phyloP scores from a whole-genome alignment of 92 coral and sea anemone species.

The Porites evermanni region DNA sequence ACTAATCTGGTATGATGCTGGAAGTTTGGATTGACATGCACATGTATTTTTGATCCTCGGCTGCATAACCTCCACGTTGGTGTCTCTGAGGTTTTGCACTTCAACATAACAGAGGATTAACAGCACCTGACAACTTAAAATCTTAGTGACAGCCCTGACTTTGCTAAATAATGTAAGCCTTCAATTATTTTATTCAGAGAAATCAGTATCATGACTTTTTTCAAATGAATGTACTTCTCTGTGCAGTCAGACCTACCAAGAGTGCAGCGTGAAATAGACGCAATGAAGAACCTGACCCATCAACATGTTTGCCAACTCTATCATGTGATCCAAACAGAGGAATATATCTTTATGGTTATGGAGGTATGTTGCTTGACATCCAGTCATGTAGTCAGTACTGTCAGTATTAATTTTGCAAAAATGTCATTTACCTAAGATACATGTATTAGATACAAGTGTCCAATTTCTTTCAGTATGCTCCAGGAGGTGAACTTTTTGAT shows the following conservation, averaged over 20 bases:
- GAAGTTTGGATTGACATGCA: no score
- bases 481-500: slow-evolving; percentile 98
- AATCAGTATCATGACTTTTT: background rate
- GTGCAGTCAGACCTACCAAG: slow-evolving; percentile 92
- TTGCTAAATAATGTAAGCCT: no score
- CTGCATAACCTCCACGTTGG: no score
- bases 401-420: background rate
- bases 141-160: no score
- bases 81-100: no score
- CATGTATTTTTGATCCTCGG: no score
- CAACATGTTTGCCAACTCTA: slow-evolving; percentile 98
- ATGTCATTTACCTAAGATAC: background rate
- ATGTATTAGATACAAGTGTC: background rate
- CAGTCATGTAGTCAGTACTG: background rate
- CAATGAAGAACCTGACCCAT: slow-evolving; percentile 92
- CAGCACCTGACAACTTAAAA: no score
- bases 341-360: slow-evolving; percentile 89
- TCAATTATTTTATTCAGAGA: no score
- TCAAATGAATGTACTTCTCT: no score
- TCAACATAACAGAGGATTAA: no score
- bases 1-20: no score
- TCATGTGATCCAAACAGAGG: slow-evolving; percentile 92
- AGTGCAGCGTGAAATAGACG: slow-evolving; percentile 88
- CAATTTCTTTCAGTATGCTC: slow-evolving; percentile 78
- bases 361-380: slow-evolving; percentile 65